phyloP scores from a whole-genome alignment of 2,113 vertebrate genomes.

The Thalassoma bifasciatum region DNA sequence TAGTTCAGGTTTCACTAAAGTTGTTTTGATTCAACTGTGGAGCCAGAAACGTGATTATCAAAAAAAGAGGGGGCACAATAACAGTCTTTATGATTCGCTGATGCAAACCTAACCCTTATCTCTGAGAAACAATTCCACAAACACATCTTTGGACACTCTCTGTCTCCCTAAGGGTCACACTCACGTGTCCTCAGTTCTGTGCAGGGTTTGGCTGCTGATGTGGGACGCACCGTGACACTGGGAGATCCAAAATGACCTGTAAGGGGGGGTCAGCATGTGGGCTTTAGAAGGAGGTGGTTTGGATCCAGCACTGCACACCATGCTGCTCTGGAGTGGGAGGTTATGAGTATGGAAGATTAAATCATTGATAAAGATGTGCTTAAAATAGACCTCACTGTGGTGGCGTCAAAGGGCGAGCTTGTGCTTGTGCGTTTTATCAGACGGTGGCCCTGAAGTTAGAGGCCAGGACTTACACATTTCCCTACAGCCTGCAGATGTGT shows the following conservation, averaged over 20 bases:
- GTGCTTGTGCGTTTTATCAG: no score
- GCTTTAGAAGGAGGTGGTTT: slow-evolving; percentile 32
- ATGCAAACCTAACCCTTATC: no score
- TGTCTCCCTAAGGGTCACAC: slow-evolving; percentile 69
- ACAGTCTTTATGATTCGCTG: no score
- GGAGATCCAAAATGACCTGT: slow-evolving; percentile 87
- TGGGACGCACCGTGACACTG: slow-evolving; percentile 82
- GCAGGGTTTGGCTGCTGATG: slow-evolving; percentile 86
- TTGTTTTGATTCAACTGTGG: no score
- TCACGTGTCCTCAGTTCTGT: slow-evolving; percentile 86
- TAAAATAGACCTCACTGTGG: neutral
- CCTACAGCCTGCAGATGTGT: no score
- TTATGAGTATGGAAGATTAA: slow-evolving; percentile 21
- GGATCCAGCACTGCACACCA: slow-evolving; percentile 66
- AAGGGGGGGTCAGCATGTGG: slow-evolving; percentile 48
- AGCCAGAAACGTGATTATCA: neutral
- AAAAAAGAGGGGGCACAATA: no score
- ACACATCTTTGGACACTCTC: no score
- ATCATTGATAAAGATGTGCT: slow-evolving; percentile 10
- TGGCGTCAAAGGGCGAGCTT: neutral
- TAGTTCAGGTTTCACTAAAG: no score
- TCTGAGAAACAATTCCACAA: no score
- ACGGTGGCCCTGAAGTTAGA: no score
- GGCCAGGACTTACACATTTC: no score
- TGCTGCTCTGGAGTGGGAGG: slow-evolving; percentile 50